Evolutionary conservation across 2,888 invertebrate genomes (phyloP).

Genomic region (Glyphotaelius pellucidus): DNA sequence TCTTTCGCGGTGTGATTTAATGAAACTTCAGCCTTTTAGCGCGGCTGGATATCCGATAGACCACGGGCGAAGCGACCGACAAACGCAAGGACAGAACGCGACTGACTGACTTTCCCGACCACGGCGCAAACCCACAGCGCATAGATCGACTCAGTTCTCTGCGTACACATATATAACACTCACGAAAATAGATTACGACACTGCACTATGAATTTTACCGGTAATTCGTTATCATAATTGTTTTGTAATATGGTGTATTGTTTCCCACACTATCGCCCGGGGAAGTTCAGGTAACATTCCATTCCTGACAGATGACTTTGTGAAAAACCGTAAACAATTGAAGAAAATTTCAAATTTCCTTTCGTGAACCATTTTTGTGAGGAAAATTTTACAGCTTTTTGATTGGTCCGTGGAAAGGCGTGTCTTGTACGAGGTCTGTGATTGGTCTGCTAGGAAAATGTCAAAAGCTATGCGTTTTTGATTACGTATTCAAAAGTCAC

Average conservation of each 20-base stretch:
- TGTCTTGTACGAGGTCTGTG: constrained; percentile 44
- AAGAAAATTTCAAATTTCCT: constrained; percentile 36
- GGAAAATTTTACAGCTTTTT: constrained; percentile 30
- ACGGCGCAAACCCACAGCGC: constrained; percentile 50
- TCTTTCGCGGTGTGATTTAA: not conserved
- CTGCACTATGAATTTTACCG: not conserved
- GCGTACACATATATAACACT: constrained; percentile 26
- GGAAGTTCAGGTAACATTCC: constrained; percentile 8
- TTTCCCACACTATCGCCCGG: constrained; percentile 7
- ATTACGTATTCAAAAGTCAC: constrained; percentile 45
- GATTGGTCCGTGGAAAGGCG: constrained; percentile 59
- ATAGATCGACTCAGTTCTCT: constrained; percentile 50
- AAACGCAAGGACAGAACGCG: constrained; percentile 56
- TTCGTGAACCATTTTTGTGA: not conserved
- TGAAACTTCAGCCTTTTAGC: constrained; percentile 19
- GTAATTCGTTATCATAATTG: not conserved
- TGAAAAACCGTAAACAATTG: constrained; percentile 42
- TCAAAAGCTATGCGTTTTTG: constrained; percentile 39
- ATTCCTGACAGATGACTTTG: constrained; percentile 24
- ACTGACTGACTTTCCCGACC: constrained; percentile 32
- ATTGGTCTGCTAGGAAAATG: constrained; percentile 52
- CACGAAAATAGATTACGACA: constrained; percentile 40
- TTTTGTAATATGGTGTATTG: not conserved
- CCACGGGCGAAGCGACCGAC: constrained; percentile 40
- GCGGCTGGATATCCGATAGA: constrained; percentile 11